Base-by-base conservation (phyloP, 2,888 invertebrate genomes). In the Venustoraphidia nigricollis region DNA sequence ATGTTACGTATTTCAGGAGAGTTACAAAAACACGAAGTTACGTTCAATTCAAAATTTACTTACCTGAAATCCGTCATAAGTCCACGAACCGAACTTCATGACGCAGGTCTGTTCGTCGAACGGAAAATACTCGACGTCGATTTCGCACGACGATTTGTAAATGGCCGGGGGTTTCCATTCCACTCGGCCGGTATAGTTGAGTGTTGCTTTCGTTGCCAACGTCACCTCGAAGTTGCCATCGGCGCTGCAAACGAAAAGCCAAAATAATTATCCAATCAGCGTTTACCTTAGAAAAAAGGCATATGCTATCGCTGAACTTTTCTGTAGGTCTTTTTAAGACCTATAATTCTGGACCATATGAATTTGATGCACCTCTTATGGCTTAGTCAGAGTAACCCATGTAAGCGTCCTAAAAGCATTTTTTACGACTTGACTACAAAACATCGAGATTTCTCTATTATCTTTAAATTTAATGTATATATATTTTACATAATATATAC, bases 101-200 rank as follows among this genome's bases (percentile, higher is more conserved):
- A 85, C 82, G 67, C 88, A 88, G 51, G 86, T 85, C 65, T 88
- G 88, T 65, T 86, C 84, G 66, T 87, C 87, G 66, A 87, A 87
- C 34, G 87, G 87, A 66, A 87, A 87, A 67, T 85, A 87, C 66
- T 86, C 85, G 53, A 87, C 85, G 70, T 87, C 84, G 60, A 87
- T 87, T 68, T 86, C 84, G 64, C 87, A 87, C 60, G 85, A 85
- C 66, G 88, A 89, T 72, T 91, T 86, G 72, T 90, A 91, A 62
- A 92, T 90, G 57, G 90, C 91, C 38, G 92, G 92, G 49, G 92
- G 92, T 61, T 88, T 87, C 89, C 90, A 90, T 60, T 85, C 84
- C 47, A 91, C 88, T 57, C 80, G 76, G 50, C 90, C 90, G 46
- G 83, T 83, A 64, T 77, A 82, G 67, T 84, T 83, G 44, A 87